phyloP scores from a whole-genome alignment of 2,797 vertebrate species.

The Chelmon rostratus region DNA sequence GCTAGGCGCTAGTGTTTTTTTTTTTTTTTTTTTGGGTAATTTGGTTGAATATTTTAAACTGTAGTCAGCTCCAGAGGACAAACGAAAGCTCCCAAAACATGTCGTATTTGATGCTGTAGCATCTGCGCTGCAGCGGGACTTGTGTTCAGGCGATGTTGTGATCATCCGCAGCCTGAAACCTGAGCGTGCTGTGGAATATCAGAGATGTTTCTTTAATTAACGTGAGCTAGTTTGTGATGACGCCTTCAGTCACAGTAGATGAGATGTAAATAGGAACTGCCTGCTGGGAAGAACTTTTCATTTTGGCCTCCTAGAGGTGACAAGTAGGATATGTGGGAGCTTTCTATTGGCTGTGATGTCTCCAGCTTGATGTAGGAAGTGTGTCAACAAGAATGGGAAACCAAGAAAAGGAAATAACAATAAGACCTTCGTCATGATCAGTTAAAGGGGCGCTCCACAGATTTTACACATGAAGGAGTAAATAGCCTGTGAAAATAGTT shows the following conservation, averaged over 20 bases:
- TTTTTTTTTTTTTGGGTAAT: background rate
- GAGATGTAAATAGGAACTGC: conserved; percentile 65
- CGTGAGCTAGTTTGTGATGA: conserved; percentile 43
- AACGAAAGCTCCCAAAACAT: no score
- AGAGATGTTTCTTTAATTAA: conserved; percentile 63
- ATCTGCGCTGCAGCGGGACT: background rate
- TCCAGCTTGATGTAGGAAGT: conserved; percentile 22
- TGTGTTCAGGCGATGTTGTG: conserved; percentile 13
- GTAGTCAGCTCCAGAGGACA: background rate
- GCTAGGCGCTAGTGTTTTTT: background rate
- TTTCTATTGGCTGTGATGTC: conserved; percentile 38
- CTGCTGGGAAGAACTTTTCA: conserved; percentile 50
- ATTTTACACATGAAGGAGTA: no score
- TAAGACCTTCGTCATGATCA: background rate
- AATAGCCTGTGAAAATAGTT: no score
- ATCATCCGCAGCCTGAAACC: conserved; percentile 51
- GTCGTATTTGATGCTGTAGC: background rate
- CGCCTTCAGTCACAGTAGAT: conserved; percentile 62
- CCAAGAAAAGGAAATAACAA: background rate
- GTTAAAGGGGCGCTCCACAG: background rate
- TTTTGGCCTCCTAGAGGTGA: conserved; percentile 46
- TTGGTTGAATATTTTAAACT: background rate
- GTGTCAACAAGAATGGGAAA: conserved; percentile 33
- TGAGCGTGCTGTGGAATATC: conserved; percentile 6
- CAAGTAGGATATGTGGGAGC: conserved; percentile 33